A percentile compares a stretch with the other conserved stretches of the same genome.
These are phyloP conservation scores for Tyrophagus putrescentiae DNA, from an alignment of 1,140 invertebrate genomes.

Conservation along the genomic window DNA sequence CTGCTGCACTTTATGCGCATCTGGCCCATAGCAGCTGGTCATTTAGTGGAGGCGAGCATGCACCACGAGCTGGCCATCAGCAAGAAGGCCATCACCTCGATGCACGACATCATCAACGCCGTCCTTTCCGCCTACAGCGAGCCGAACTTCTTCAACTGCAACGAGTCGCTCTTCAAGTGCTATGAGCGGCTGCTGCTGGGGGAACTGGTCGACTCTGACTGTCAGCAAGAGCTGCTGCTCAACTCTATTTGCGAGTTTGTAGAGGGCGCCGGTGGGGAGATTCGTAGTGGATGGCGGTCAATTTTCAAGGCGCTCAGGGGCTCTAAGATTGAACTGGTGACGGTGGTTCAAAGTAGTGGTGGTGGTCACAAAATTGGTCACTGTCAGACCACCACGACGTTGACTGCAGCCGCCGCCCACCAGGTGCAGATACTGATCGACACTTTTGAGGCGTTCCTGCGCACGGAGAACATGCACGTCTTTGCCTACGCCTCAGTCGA, in stretches of 20 bases:
- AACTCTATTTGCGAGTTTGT: constrained; percentile 88
- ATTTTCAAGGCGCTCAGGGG: constrained; percentile 74
- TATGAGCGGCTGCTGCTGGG: constrained; percentile 85
- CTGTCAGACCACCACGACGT: neutral
- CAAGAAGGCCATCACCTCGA: constrained; percentile 78
- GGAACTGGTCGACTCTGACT: constrained; percentile 72
- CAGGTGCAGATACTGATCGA: constrained; percentile 61
- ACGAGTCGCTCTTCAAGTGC: constrained; percentile 81
- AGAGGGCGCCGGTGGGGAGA: constrained; percentile 76
- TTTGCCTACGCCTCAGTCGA: constrained; percentile 85
- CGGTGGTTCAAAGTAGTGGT: constrained; percentile 3
- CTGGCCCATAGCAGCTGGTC: constrained; percentile 74
- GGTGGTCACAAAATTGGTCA: too few relatives aligned
- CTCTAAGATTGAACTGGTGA: constrained; percentile 42
- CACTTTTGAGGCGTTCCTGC: constrained; percentile 78
- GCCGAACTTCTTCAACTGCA: constrained; percentile 81
- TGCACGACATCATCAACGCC: constrained; percentile 76
- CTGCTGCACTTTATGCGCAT: constrained; percentile 73
- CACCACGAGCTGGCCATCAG: constrained; percentile 65
- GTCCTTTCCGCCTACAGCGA: constrained; percentile 66
- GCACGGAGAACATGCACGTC: constrained; percentile 75
- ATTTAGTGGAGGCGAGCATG: constrained; percentile 83
- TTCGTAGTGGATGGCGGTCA: constrained; percentile 79
- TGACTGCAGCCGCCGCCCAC: constrained; percentile 35
- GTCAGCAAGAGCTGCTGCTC: constrained; percentile 72